Evolutionary conservation across 2,888 invertebrate genomes (phyloP).

Genomic region (Margaritifera margaritifera): DNA sequence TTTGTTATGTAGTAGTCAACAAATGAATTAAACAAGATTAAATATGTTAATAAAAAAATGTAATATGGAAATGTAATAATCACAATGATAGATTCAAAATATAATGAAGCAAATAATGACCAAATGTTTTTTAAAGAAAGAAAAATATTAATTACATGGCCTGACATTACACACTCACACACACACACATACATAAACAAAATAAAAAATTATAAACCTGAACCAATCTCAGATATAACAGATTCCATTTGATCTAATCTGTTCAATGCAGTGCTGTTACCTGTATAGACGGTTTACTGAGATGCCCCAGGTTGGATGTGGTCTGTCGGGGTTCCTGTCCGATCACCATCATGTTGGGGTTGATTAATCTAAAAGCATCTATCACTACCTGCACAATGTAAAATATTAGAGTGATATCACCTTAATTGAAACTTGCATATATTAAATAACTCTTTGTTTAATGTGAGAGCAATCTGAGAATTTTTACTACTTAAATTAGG

Average conservation of each 20-base stretch:
- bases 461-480: too few relatives aligned
- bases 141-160: background rate
- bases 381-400: slow-evolving; percentile 89
- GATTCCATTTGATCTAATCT: too few relatives aligned
- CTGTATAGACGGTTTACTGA: slow-evolving; percentile 98
- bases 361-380: slow-evolving; percentile 98
- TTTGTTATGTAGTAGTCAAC: too few relatives aligned
- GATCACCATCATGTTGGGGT: slow-evolving; percentile 99
- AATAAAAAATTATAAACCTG: too few relatives aligned
- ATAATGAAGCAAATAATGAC: background rate
- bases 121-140: background rate
- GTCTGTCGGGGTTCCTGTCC: slow-evolving; percentile 99
- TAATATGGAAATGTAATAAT: too few relatives aligned
- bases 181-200: too few relatives aligned
- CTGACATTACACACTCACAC: too few relatives aligned
- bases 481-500: too few relatives aligned
- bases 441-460: too few relatives aligned
- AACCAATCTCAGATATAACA: too few relatives aligned
- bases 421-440: background rate
- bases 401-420: slow-evolving; percentile 15
- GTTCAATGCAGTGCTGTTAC: too few relatives aligned
- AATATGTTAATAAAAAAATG: background rate
- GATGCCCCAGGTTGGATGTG: slow-evolving; percentile 97
- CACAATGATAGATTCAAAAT: background rate
- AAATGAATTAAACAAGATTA: background rate